These are phyloP conservation scores for Congeria kusceri DNA, from an alignment of 2,888 invertebrate species.

Conservation along the genomic window DNA sequence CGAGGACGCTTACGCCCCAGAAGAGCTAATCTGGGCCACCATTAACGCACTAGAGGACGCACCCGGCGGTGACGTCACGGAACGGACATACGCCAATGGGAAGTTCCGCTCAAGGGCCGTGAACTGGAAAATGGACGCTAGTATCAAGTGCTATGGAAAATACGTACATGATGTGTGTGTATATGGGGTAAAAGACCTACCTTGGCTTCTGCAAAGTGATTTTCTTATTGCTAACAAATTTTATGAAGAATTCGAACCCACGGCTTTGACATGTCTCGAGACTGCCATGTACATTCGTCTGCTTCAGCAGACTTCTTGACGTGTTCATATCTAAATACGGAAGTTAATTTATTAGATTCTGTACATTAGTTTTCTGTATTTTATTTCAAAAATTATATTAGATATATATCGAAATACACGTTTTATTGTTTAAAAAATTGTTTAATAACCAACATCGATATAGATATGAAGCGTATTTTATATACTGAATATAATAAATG, in stretches of 20 bases:
- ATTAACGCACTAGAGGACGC: conserved; percentile 75
- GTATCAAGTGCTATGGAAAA: conserved; percentile 63
- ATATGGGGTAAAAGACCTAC: conserved; percentile 74
- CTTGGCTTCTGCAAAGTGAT: conserved; percentile 71
- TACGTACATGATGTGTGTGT: conserved; percentile 72
- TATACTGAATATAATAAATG: too few species aligned
- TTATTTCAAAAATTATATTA: too few species aligned
- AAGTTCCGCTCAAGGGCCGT: conserved; percentile 71
- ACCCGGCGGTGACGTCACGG: conserved; percentile 70
- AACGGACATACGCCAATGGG: conserved; percentile 31
- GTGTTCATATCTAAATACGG: too few species aligned
- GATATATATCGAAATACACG: too few species aligned
- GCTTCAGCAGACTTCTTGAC: background rate
- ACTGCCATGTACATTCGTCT: conserved; percentile 51
- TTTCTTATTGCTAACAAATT: conserved; percentile 83
- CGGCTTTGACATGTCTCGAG: conserved; percentile 71
- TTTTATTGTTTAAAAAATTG: too few species aligned
- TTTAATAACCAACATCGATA: too few species aligned
- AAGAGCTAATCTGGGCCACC: conserved; percentile 83
- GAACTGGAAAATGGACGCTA: conserved; percentile 70
- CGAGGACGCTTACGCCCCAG: conserved; percentile 80
- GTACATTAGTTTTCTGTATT: too few species aligned
- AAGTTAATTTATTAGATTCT: too few species aligned
- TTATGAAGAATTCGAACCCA: conserved; percentile 68
- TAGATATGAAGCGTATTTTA: too few species aligned